Base-by-base conservation (phyloP, 2,888 invertebrate genomes). In the Chalcis sispes region DNA sequence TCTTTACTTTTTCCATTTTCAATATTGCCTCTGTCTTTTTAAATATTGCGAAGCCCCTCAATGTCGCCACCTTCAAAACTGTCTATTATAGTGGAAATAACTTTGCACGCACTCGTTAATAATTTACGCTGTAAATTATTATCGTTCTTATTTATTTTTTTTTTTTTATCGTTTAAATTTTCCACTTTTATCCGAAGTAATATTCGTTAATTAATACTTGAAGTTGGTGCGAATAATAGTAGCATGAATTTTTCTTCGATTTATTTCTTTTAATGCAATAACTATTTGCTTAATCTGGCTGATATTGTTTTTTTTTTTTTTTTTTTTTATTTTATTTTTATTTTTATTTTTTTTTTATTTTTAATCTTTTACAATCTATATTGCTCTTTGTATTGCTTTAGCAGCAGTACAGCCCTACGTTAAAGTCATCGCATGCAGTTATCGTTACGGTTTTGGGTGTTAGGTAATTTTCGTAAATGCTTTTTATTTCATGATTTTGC, bases 321-420 rank as follows among this genome's bases (percentile, higher is more conserved):
- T 23, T 62, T 67, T 32, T 36, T 66, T 50, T 29, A 64, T 40
- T 75, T 70, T 58, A 50, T 72, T n/a, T 50, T 77, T 50, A 4
- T 67, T 69, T 23, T 58, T 64, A 46, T 65, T 73, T 77, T 73
- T 69, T 61, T 70, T 40, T 46, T 50, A 65, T 78, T 81, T 73
- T 50, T 56, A 56, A 66, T 54, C 20, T 36, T 52, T 65, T 65
- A 50, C 29, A 83, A 82, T 80, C 81, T 87, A 88, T 87, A 87
- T 87, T 87, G 87, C 87, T 88, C 85, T 86, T 87, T 85, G 83
- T 88, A 87, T 88, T 87, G 87, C 86, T 86, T 86, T 82, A 81
- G 81, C 81, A 84, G 85, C 85, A 83, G 84, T 84, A 83, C 82
- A 84, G 86, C 85, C 85, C 85, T 86, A 87, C 84, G 81, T 86